These are phyloP conservation scores for Cossypha heuglini DNA, from an alignment of 2,797 vertebrate species.

Conservation along the genomic window DNA sequence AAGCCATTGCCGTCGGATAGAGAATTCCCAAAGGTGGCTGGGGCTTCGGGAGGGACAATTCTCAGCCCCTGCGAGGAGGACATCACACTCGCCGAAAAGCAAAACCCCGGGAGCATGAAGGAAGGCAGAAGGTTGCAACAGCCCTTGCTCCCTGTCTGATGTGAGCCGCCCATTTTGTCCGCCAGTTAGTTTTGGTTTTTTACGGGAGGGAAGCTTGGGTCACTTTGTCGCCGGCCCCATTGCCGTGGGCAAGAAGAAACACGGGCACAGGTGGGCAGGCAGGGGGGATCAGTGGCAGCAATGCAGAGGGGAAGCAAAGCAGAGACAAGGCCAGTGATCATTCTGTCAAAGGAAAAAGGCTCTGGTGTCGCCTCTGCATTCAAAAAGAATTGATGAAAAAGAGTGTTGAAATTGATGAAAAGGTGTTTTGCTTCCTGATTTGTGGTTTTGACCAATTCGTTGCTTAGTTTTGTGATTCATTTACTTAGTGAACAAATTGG, in stretches of 20 bases:
- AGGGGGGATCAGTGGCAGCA: not conserved
- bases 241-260: rapidly evolving
- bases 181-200: not conserved
- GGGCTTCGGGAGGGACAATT: rapidly evolving
- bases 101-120: not conserved
- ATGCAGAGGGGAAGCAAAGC: not conserved
- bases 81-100: not conserved
- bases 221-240: rapidly evolving
- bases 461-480: not conserved
- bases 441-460: not conserved
- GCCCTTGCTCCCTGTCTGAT: rapidly evolving
- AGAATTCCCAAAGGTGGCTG: not conserved
- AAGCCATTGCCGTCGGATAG: rapidly evolving
- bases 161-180: rapidly evolving
- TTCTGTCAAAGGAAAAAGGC: not conserved
- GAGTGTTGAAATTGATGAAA: not conserved
- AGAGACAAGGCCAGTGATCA: not conserved
- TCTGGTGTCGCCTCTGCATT: not conserved
- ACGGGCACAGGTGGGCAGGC: rapidly evolving
- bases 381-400: not conserved
- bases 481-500: not conserved
- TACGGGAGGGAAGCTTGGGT: not conserved
- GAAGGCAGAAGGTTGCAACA: not conserved
- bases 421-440: not conserved
- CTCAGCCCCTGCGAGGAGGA: rapidly evolving